These are phyloP conservation scores for Actenoides hombroni DNA, from an alignment of 2,113 vertebrate genomes.

Conservation along the genomic window DNA sequence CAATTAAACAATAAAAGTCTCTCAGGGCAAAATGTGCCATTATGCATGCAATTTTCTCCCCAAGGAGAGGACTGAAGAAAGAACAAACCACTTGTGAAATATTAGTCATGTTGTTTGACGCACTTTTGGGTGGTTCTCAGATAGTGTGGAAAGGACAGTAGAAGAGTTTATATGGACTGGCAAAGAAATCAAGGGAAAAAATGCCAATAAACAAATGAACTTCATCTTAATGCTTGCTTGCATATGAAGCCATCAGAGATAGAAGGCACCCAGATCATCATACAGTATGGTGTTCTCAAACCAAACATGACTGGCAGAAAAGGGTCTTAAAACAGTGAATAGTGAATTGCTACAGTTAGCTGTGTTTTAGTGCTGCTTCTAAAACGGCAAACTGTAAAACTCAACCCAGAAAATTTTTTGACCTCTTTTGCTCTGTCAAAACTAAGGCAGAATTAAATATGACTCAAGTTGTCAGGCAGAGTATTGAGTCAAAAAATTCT, in stretches of 20 bases:
- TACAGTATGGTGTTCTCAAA: background rate
- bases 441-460: background rate
- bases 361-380: background rate
- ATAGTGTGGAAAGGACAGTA: background rate
- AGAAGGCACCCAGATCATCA: background rate
- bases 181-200: background rate
- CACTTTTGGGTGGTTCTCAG: background rate
- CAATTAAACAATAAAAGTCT: background rate
- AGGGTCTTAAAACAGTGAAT: background rate
- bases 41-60: background rate
- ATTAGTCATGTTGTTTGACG: background rate
- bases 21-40: background rate
- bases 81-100: slow-evolving; percentile 2
- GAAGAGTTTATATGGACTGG: background rate
- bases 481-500: background rate
- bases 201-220: background rate
- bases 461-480: background rate
- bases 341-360: background rate
- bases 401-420: background rate
- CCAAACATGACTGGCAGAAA: background rate
- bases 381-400: background rate
- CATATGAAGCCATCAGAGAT: background rate
- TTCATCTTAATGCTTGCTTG: background rate
- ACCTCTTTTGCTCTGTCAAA: background rate
- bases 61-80: background rate